Percentiles rank a stretch among this genome's conserved stretches.
Conservation (phyloP, 2,113 vertebrate genomes). For the Cromileptes altivelis region DNA sequence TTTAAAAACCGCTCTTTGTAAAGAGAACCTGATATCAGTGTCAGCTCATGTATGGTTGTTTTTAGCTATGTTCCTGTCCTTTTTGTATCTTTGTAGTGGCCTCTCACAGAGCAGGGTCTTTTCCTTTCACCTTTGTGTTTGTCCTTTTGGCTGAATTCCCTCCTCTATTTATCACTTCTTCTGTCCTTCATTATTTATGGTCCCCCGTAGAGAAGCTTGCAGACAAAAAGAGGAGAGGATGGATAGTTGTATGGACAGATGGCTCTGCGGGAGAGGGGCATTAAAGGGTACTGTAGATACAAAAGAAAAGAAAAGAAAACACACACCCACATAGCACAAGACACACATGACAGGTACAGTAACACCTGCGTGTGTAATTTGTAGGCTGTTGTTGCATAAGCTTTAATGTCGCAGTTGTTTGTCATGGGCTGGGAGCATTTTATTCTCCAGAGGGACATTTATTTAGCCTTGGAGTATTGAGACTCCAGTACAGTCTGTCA, state of each 20-base stretch:
- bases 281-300: conserved; percentile 1
- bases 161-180: conserved; percentile 15
- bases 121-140: conserved; percentile 37
- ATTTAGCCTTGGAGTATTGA: conserved; percentile 1
- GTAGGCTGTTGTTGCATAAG: conserved; percentile 35
- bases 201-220: conserved; percentile 30
- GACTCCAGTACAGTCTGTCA: not conserved
- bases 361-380: conserved; percentile 13
- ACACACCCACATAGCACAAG: not conserved
- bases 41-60: not conserved
- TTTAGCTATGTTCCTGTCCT: not conserved
- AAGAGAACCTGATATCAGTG: not conserved
- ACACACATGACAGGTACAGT: not conserved
- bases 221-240: conserved; percentile 49
- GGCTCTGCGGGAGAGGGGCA: conserved; percentile 33
- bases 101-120: conserved; percentile 24
- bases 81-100: not conserved
- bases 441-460: conserved; percentile 31
- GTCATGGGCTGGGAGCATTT: conserved; percentile 5
- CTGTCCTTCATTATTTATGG: conserved; percentile 71
- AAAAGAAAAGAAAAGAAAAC: not conserved
- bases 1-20: not conserved
- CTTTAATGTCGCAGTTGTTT: conserved; percentile 38
- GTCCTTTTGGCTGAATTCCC: conserved; percentile 30
- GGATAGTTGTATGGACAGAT: conserved; percentile 44